Conservation (phyloP, 2,888 invertebrate species). For the Cosmopolites sordidus region DNA sequence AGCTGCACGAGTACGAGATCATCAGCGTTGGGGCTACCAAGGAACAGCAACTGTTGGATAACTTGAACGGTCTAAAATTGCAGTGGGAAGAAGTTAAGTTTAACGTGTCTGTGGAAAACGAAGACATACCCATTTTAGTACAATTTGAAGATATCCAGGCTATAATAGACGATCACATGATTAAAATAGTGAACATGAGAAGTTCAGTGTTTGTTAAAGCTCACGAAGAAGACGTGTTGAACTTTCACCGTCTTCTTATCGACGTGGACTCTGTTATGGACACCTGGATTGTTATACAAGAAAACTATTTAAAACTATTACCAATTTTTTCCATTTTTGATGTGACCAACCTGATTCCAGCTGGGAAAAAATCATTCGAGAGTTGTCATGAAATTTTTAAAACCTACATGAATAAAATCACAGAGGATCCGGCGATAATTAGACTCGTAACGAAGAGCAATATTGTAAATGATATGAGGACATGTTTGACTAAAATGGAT, state of each 20-base stretch:
- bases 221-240: slow-evolving; percentile 60
- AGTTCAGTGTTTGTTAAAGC: slow-evolving; percentile 81
- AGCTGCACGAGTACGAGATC: slow-evolving; percentile 71
- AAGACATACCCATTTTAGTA: slow-evolving; percentile 55
- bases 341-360: slow-evolving; percentile 53
- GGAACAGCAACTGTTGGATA: slow-evolving; percentile 67
- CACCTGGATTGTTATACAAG: slow-evolving; percentile 76
- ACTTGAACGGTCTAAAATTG: slow-evolving; percentile 66
- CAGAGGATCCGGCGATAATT: slow-evolving; percentile 52
- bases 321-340: slow-evolving; percentile 79
- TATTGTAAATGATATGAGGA: slow-evolving; percentile 61
- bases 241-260: slow-evolving; percentile 67
- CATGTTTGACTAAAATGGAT: slow-evolving; percentile 64
- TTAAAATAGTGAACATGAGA: slow-evolving; percentile 76
- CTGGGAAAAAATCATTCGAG: slow-evolving; percentile 43
- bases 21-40: slow-evolving; percentile 77
- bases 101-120: slow-evolving; percentile 57
- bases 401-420: slow-evolving; percentile 28
- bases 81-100: slow-evolving; percentile 73
- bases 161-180: slow-evolving; percentile 72
- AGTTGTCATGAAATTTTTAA: slow-evolving; percentile 15
- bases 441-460: slow-evolving; percentile 59
- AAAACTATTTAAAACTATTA: slow-evolving; percentile 74
- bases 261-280: slow-evolving; percentile 64
- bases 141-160: slow-evolving; percentile 71